phyloP scores from a whole-genome alignment of 92 coral and sea anemone species.

The Epizoanthus illoricatus region DNA sequence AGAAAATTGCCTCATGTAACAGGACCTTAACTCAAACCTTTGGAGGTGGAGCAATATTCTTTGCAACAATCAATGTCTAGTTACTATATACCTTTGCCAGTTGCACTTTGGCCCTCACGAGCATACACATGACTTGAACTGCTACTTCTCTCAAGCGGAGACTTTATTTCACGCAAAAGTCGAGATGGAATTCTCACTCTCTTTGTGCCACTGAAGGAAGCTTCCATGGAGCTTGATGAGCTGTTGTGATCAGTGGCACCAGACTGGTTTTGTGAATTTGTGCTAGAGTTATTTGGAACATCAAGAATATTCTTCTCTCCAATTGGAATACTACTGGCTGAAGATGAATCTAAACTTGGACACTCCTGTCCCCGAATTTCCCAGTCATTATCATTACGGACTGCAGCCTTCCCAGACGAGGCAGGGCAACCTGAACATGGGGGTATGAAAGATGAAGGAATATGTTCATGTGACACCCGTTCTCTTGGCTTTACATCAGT shows the following conservation, averaged over 20 bases:
- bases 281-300: conserved; percentile 8
- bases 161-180: conserved; percentile 80
- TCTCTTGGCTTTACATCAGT: neutral
- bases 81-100: conserved; percentile 19
- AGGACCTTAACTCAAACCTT: no score
- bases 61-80: no score
- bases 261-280: conserved; percentile 4
- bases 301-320: conserved; percentile 19
- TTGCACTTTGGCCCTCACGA: conserved; percentile 2
- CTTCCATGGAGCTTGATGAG: conserved; percentile 34
- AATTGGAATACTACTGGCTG: conserved; percentile 14
- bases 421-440: neutral
- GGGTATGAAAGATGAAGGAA: neutral
- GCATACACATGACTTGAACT: conserved; percentile 7
- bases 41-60: no score
- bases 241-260: neutral
- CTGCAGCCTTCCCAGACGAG: neutral
- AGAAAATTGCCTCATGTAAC: no score
- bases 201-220: conserved; percentile 77
- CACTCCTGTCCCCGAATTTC: neutral
- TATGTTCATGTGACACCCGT: conserved; percentile 1
- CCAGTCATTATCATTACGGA: neutral
- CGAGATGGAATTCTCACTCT: conserved; percentile 82
- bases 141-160: conserved; percentile 76
- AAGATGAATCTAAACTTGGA: conserved; percentile 15